Evolutionary conservation across 2,888 invertebrate genomes (phyloP), one percentile per base, ranked within the genome.

Genomic region (Agapostemon virescens): DNA sequence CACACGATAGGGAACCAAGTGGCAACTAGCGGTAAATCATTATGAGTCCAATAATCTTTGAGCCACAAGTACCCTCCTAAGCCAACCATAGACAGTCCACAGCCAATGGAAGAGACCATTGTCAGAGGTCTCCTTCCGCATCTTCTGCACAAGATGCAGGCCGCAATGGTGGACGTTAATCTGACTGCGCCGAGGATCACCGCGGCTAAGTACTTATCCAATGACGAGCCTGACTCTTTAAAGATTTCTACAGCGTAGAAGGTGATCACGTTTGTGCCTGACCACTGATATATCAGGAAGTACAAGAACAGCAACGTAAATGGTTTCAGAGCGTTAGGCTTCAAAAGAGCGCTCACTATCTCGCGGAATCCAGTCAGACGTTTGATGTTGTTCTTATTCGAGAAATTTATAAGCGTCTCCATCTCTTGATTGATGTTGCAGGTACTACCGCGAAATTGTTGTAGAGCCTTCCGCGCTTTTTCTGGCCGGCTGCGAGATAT

Each of bases 251-350:
- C 95, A 6, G 95, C 95, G 86, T 95, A 96, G 87, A 95, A 96
- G 0, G 96, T 96, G 38, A 96, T 93, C 0, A 95, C 95, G 85
- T 96, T 96, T 17, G 95, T 95, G 0, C 96, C 96, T 71, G 95
- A 95, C 94, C 95, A 95, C 88, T 96, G 96, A 90, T 95, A 96
- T 70, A 96, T 95, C 89, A 95, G 93, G 92, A 96, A 96, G 89
- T 95, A 95, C 0, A 95, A 84, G 2, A 95, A 94, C 1, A 95
- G 92, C 67, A 96, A 94, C 0, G 93, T 91, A 86, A 95, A 95
- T 0, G 96, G 96, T 84, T 95, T 95, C 67, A 95, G 88, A 0
- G 95, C 93, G 11, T 95, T 95, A 0, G 95, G 95, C 0, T 94
- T 93, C 15, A 95, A n/a, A 1, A 96, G 83, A 0, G 95, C 95